Evolutionary conservation across 2,888 invertebrate genomes (phyloP).

Genomic region (Beris morrisii): DNA sequence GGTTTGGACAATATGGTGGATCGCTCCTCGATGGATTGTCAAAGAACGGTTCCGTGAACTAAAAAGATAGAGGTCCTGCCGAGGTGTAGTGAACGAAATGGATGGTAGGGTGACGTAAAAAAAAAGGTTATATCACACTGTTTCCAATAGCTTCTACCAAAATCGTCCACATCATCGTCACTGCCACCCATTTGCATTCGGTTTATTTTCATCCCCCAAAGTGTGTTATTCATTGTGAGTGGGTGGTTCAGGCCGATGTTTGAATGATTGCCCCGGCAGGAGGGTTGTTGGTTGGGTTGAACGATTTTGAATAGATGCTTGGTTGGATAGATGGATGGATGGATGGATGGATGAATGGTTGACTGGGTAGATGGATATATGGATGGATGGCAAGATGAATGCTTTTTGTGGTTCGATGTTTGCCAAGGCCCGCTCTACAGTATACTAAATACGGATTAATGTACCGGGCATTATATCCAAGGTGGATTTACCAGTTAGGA

Average conservation of each 20-base stretch:
- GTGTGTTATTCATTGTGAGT: conserved; percentile 36
- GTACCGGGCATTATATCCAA: too few relatives aligned
- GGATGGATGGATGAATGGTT: conserved; percentile 33
- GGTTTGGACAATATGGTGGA: neutral
- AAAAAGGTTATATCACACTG: too few relatives aligned
- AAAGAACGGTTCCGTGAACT: conserved; percentile 22
- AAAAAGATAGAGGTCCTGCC: conserved; percentile 18
- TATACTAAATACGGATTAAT: too few relatives aligned
- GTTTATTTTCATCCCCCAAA: conserved; percentile 28
- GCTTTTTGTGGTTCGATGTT: conserved; percentile 28
- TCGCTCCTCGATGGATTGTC: conserved; percentile 25
- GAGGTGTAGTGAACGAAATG: conserved; percentile 1
- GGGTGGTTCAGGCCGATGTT: conserved; percentile 30
- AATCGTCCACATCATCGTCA: neutral
- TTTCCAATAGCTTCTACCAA: too few relatives aligned
- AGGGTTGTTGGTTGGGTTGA: conserved; percentile 38
- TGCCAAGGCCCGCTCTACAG: conserved; percentile 26
- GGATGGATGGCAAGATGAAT: conserved; percentile 39
- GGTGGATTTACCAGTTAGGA: too few relatives aligned
- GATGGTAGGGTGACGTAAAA: conserved; percentile 2
- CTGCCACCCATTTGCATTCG: conserved; percentile 28
- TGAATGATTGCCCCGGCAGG: conserved; percentile 39
- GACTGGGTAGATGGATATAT: conserved; percentile 38
- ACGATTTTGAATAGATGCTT: conserved; percentile 37
- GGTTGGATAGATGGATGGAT: conserved; percentile 29